Conservation (phyloP, 2,113 vertebrate genomes). For the Alces alces region DNA sequence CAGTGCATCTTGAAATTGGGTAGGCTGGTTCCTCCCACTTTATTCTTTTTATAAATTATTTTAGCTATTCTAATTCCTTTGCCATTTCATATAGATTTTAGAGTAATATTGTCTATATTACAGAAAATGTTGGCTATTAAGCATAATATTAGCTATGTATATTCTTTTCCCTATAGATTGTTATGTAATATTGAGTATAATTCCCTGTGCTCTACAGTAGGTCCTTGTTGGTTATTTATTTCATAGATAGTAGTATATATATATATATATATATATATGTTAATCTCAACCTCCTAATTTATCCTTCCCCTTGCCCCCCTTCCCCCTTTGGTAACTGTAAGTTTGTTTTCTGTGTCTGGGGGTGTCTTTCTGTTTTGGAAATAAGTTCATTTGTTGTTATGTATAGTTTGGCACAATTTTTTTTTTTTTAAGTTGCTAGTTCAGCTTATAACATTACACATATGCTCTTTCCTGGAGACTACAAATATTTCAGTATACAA, state of each 20-base stretch:
- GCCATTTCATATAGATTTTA: background rate
- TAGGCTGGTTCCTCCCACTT: background rate
- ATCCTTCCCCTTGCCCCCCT: background rate
- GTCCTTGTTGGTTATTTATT: background rate
- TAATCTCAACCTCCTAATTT: background rate
- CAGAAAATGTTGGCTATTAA: background rate
- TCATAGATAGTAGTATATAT: background rate
- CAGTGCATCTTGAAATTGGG: background rate
- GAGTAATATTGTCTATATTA: background rate
- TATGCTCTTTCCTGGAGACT: background rate
- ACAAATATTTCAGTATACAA: background rate
- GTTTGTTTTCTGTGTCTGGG: background rate
- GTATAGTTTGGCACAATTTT: background rate
- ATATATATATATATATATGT: background rate
- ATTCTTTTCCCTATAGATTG: background rate
- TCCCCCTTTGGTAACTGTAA: background rate
- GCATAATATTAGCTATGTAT: too few species aligned
- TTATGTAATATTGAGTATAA: background rate
- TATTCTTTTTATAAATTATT: background rate
- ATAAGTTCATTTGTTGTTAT: background rate
- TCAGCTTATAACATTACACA: background rate
- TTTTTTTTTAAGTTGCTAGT: background rate
- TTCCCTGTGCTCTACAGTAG: background rate
- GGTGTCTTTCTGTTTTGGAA: background rate
- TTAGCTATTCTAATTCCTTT: background rate